Base-by-base conservation (phyloP, 2,888 invertebrate species). In the Papilio elwesi region DNA sequence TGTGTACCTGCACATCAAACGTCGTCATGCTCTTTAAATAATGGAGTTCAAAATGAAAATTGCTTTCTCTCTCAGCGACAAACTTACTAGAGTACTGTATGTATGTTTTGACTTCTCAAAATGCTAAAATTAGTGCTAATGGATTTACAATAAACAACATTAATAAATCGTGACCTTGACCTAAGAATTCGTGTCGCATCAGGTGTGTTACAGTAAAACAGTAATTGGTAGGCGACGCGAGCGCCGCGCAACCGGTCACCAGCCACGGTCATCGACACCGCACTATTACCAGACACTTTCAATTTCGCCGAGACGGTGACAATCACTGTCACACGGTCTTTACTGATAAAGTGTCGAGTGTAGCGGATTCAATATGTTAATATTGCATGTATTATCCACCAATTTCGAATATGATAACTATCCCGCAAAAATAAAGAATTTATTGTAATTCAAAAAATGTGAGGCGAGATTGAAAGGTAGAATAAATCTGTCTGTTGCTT, bases 131-230 rank as follows among this genome's bases (percentile, higher is more conserved):
- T 43, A 5, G 7, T 43, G 6, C 43, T 43, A 43, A 12, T 55
- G 11, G 13, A 15, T 59, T n/a, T 11, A 15, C 15, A 3, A 43
- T 15, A 11, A 55, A 10, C 6, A 11, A 62, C 43, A 43, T 62
- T 43, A 57, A 57, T 59, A 11, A 6, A 8, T 11, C 13, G 15
- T 64, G 43, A 57, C 65, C 73, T 73, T 66, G 66, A 73, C 66
- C 55, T 48, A 38, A 10, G 38, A 49, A 64, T 69, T 51, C 3
- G 65, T 43, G 69, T 70, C 52, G 59, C 59, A 66, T 69, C 65
- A 66, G 73, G 59, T 62, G 65, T 72, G 38, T 80, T 81, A 80
- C 78, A 79, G 59, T 81, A 80, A 82, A 81, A 80, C 78, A 79
- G 59, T 81, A 80, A 82, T 66, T 73, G 53, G 36, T 59, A 52